Evolutionary conservation across 1,140 invertebrate species (phyloP).

Genomic region (Eueides isabella): DNA sequence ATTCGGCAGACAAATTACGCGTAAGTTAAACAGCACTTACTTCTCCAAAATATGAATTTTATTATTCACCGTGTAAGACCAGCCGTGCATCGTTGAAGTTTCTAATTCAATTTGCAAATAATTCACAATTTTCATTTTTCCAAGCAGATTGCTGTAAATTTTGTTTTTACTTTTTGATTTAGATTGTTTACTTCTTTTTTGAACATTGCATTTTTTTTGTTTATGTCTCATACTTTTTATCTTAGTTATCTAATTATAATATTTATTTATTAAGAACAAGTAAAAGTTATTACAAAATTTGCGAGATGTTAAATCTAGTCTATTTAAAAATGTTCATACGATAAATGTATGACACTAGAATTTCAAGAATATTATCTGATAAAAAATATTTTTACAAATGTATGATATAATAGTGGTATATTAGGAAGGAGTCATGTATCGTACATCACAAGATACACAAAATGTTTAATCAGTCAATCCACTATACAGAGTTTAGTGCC

Average conservation of each 20-base stretch:
- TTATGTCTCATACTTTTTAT: background rate
- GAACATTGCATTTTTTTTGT: constrained; percentile 21
- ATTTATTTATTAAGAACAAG: too few species aligned
- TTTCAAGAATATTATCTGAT: too few species aligned
- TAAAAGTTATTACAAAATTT: too few species aligned
- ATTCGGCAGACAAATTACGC: background rate
- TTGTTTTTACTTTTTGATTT: constrained; percentile 50
- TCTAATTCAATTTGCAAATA: constrained; percentile 56
- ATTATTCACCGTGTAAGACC: constrained; percentile 56
- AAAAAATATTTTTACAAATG: too few species aligned
- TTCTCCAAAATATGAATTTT: constrained; percentile 59
- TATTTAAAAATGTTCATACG: too few species aligned
- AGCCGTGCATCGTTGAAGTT: constrained; percentile 60
- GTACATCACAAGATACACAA: background rate
- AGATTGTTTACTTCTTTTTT: constrained; percentile 35
- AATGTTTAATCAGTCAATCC: background rate
- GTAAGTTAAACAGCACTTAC: constrained; percentile 43
- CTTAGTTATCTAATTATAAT: too few species aligned
- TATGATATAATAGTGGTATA: too few species aligned
- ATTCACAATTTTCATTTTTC: constrained; percentile 29
- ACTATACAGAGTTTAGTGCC: background rate
- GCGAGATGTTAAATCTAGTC: too few species aligned
- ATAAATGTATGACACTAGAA: too few species aligned
- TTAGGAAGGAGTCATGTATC: background rate
- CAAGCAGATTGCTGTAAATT: constrained; percentile 44